These are phyloP conservation scores for Ophion ellenae DNA, from an alignment of 2,888 invertebrate species.

Conservation along the genomic window DNA sequence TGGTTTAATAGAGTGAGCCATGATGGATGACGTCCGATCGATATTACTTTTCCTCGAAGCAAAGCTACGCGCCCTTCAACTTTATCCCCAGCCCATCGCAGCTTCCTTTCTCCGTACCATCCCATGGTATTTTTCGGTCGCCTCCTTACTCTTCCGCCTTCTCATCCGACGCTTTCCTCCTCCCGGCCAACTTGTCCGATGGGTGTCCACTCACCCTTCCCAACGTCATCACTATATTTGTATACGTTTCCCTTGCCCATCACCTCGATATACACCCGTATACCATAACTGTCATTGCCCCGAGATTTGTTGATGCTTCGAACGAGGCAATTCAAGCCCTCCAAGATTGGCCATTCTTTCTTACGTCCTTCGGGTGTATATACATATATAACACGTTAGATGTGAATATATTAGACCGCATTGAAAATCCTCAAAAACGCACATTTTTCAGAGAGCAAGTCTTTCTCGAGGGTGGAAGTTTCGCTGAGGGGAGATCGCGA, in stretches of 20 bases:
- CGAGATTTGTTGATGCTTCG: constrained; percentile 66
- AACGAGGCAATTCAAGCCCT: constrained; percentile 55
- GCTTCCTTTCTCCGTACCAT: constrained; percentile 46
- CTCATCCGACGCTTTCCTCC: constrained; percentile 1
- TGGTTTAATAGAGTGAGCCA: constrained; percentile 79
- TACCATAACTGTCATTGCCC: constrained; percentile 65
- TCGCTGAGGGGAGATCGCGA: constrained; percentile 29
- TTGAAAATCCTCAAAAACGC: constrained; percentile 44
- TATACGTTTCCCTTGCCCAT: constrained; percentile 31
- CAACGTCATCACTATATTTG: constrained; percentile 7
- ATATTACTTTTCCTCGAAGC: constrained; percentile 74
- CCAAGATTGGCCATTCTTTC: constrained; percentile 66
- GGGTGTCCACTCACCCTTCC: constrained; percentile 11
- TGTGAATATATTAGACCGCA: constrained; percentile 24
- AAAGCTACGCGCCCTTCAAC: constrained; percentile 48
- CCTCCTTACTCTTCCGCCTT: constrained; percentile 11
- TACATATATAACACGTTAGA: background rate
- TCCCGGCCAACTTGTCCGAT: constrained; percentile 44
- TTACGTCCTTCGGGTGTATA: constrained; percentile 19
- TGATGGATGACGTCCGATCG: constrained; percentile 79
- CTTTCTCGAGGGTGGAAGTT: constrained; percentile 34
- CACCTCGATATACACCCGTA: constrained; percentile 24
- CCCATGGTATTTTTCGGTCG: constrained; percentile 55
- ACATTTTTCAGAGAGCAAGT: constrained; percentile 38
- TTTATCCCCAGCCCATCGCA: constrained; percentile 20